Base-by-base conservation (phyloP, 35 echinoderm and acorn worm genomes). In the Patiria miniata region DNA sequence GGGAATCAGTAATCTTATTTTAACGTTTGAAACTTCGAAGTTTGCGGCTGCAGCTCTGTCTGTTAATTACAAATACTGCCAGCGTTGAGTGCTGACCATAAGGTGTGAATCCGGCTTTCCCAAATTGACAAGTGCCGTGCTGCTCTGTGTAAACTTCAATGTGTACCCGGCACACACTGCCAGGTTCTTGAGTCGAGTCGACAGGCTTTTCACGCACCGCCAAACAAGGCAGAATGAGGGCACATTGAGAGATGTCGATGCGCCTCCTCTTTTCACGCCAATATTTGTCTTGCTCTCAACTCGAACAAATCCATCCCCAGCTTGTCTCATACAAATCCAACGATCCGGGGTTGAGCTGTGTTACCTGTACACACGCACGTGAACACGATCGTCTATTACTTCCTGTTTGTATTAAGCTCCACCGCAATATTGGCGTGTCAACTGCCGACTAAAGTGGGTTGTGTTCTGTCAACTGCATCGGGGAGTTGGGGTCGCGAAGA, bases 271-370 rank as follows among this genome's bases (percentile, higher is more conserved):
- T 73, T 73, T 30, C 65, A 73, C 8, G 65, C 65, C 29, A 26
- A 32, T 73, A 73, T 73, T 73, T 73, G 65, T 73, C 65, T 73
- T 73, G 26, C 65, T 73, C 65, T 73, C 26, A 34, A 73, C 26
- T 73, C 34, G 21, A 32, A 73, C 65, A 73, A 73, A 73, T 30
- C 65, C 65, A 73, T 32, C 65, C 65, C 34, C 10, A 19, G 58
- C 65, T n/a, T 23, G 65, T 23, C 65, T 8, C 65, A 73, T 32
- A 26, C 65, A 73, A 36, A 1, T 73, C 65, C 65, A 73, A 23
- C 34, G 65, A 73, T 73, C 23, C n/a, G 2, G 65, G 65, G 29
- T 5, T 34, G 42, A 47, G 42, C 58, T 32, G 65, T 26, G 29
- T 32, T 26, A 34, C 65, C 16, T 73, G 19, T 7, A 73, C 23